Conservation (phyloP, 2,888 invertebrate genomes). For the Agonum fuliginosum region DNA sequence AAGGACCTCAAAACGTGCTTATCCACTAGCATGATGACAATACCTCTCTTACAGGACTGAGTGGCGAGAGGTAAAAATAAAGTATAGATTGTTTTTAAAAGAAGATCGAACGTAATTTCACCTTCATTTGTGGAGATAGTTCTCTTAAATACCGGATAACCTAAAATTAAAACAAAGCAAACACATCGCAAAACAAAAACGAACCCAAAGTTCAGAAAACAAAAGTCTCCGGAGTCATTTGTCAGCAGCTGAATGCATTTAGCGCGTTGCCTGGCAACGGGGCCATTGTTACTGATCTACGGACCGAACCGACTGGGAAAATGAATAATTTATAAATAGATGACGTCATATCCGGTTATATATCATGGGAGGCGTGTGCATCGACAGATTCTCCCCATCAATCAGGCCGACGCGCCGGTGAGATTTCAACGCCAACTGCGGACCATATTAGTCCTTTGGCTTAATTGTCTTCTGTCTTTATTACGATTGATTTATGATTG, state of each 20-base stretch:
- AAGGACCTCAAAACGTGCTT: no score
- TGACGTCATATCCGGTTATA: conserved; percentile 52
- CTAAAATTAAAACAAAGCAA: no score
- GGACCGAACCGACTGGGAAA: conserved; percentile 26
- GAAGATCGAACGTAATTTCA: no score
- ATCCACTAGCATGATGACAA: no score
- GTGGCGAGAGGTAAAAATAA: no score
- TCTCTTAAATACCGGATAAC: no score
- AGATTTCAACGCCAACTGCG: conserved; percentile 22
- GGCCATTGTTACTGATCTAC: conserved; percentile 37
- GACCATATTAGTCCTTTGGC: neutral
- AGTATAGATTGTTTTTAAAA: no score
- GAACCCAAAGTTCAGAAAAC: conserved; percentile 21
- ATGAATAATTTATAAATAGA: conserved; percentile 57
- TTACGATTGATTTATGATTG: conserved; percentile 42
- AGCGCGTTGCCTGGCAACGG: neutral
- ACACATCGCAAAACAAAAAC: conserved; percentile 28
- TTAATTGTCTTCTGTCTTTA: conserved; percentile 45
- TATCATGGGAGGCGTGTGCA: conserved; percentile 44
- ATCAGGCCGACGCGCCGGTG: neutral
- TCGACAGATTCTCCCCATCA: conserved; percentile 53
- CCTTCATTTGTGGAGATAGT: no score
- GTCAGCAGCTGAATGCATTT: conserved; percentile 49
- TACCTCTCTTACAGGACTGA: no score
- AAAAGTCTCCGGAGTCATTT: conserved; percentile 49